A percentile compares a stretch with the other conserved stretches of the same genome.
phyloP scores from a whole-genome alignment of 2,113 vertebrate species.

The Calyptommatus sinebrachiatus region DNA sequence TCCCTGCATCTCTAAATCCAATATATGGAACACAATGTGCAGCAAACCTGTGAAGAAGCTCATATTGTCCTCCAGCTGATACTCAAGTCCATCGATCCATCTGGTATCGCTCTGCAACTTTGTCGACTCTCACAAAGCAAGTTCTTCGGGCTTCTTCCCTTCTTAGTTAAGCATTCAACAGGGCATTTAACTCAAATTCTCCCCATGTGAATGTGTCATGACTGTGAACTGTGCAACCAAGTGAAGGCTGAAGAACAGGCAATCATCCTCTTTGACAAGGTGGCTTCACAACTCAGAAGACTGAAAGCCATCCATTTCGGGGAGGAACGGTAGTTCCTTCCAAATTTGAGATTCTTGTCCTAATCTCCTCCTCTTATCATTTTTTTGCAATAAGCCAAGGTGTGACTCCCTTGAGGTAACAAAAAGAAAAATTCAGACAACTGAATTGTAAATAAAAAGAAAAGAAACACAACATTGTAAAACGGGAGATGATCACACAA shows the following conservation, averaged over 20 bases:
- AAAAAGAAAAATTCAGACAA: slow-evolving; percentile 72
- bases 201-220: slow-evolving; percentile 51
- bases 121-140: slow-evolving; percentile 56
- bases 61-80: slow-evolving; percentile 47
- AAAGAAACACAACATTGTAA: slow-evolving; percentile 55
- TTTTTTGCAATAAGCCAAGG: slow-evolving; percentile 98
- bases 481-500: slow-evolving; percentile 68
- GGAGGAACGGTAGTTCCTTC: slow-evolving; percentile 69
- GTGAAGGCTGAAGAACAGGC: slow-evolving; percentile 47
- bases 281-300: slow-evolving; percentile 54
- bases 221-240: slow-evolving; percentile 66
- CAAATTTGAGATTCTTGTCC: slow-evolving; percentile 77
- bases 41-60: slow-evolving; percentile 36
- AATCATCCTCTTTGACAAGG: slow-evolving; percentile 44
- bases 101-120: slow-evolving; percentile 53
- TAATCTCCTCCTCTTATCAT: slow-evolving; percentile 69
- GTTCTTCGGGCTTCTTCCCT: slow-evolving; percentile 64
- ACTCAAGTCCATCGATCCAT: slow-evolving; percentile 44
- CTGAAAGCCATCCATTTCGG: slow-evolving; percentile 71
- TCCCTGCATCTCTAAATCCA: slow-evolving; percentile 45
- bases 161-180: slow-evolving; percentile 50
- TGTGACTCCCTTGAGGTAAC: slow-evolving; percentile 93
- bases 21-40: slow-evolving; percentile 17
- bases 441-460: slow-evolving; percentile 66
- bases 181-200: slow-evolving; percentile 32